These are phyloP conservation scores for Neoniphon sammara DNA, from an alignment of 2,797 vertebrate genomes.

Conservation along the genomic window DNA sequence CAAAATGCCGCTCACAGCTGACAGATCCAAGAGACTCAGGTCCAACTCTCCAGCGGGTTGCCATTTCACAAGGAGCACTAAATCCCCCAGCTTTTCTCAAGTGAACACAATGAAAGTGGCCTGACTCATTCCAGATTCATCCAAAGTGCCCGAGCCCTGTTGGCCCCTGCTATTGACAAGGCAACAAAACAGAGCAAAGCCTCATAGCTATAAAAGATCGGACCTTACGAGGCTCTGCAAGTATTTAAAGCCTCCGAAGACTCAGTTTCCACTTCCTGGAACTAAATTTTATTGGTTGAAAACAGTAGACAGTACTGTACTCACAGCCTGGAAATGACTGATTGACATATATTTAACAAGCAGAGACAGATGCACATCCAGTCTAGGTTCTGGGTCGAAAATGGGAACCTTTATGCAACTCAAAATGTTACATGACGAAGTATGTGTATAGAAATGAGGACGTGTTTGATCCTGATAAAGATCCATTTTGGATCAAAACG, in stretches of 20 bases:
- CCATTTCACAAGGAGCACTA: conserved; percentile 66
- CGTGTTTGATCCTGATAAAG: too few relatives aligned
- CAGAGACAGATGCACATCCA: background rate
- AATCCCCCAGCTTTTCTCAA: conserved; percentile 66
- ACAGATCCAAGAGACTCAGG: conserved; percentile 41
- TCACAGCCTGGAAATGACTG: background rate
- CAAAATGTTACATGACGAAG: too few relatives aligned
- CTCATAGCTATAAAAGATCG: conserved; percentile 30
- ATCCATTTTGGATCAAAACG: background rate
- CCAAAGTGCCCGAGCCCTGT: conserved; percentile 42
- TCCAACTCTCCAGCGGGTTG: conserved; percentile 61
- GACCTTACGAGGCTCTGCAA: conserved; percentile 23
- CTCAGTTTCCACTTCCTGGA: conserved; percentile 29
- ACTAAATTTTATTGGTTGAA: conserved; percentile 1
- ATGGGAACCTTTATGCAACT: too few relatives aligned
- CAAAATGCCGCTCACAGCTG: conserved; percentile 73
- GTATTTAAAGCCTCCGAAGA: conserved; percentile 29
- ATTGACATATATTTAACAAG: background rate
- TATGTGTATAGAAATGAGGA: too few relatives aligned
- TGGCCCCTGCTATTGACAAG: conserved; percentile 49
- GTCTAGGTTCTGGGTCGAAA: background rate
- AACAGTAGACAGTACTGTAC: background rate
- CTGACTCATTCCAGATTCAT: conserved; percentile 71
- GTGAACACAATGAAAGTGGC: conserved; percentile 63
- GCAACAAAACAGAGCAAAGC: conserved; percentile 53